phyloP scores from a whole-genome alignment of 2,797 vertebrate species.

The Champsocephalus esox region DNA sequence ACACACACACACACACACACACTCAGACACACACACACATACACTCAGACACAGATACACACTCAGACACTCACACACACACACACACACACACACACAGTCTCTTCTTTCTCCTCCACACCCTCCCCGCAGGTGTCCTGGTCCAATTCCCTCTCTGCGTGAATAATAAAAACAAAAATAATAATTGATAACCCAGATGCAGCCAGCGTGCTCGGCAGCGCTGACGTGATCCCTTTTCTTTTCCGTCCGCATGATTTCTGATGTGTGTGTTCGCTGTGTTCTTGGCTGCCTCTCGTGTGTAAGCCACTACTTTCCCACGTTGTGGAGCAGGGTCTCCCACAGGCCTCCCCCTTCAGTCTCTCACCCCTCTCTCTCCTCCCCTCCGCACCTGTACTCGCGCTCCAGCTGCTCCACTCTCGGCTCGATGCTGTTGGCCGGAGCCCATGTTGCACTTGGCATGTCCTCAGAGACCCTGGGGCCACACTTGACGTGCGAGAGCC shows the following conservation, averaged over 20 bases:
- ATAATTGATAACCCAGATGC: constrained; percentile 64
- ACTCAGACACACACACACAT: too few relatives aligned
- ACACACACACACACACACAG: constrained; percentile 4
- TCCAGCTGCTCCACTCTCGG: constrained; percentile 80
- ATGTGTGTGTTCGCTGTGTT: constrained; percentile 64
- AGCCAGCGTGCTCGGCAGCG: constrained; percentile 54
- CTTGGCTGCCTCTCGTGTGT: constrained; percentile 78
- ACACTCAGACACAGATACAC: too few relatives aligned
- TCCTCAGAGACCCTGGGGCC: constrained; percentile 83
- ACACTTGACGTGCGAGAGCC: constrained; percentile 82
- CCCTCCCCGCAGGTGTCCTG: constrained; percentile 78
- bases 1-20: constrained; percentile 26
- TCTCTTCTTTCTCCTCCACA: constrained; percentile 45
- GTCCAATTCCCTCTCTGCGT: constrained; percentile 71
- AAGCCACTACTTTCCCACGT: constrained; percentile 85
- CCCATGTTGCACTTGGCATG: constrained; percentile 88
- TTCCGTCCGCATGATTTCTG: constrained; percentile 56
- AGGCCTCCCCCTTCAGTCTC: constrained; percentile 58
- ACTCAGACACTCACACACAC: background rate
- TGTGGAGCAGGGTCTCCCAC: constrained; percentile 78
- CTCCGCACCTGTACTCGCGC: constrained; percentile 84
- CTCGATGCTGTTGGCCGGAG: constrained; percentile 75
- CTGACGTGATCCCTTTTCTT: constrained; percentile 55
- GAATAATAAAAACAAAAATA: constrained; percentile 69
- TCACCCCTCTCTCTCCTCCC: constrained; percentile 52